Base-by-base conservation (phyloP, 2,888 invertebrate genomes). In the Rhagium mordax region DNA sequence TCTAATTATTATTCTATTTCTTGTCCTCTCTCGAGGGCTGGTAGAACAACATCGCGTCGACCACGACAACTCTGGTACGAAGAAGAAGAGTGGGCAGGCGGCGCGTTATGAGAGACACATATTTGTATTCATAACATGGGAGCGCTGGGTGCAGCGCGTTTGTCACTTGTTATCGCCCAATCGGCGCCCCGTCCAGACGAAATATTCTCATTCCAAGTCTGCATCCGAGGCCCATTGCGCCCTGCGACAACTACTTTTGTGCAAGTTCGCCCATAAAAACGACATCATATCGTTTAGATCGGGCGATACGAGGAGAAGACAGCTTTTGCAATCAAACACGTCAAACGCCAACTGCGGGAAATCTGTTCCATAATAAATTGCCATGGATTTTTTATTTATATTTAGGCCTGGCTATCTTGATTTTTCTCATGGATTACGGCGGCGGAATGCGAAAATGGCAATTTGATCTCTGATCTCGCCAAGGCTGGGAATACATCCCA, bases 131-230 rank as follows among this genome's bases (percentile, higher is more conserved):
- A 86, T 87, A 87, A 87, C 86, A 86, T 85, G 82, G 84, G 81
- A 84, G 84, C 80, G 81, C 68, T 84, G 86, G 86, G 86, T 84
- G 86, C 86, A 86, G 85, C 85, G 80, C 85, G 84, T 87, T 86
- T 85, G 86, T 87, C 87, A 87, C 86, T 82, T 84, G 84, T 89
- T 91, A 91, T 91, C 90, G 86, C 85, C 86, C 85, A 88, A 89
- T 90, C 90, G 90, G 89, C 71, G 71, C 66, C 71, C 57, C 69
- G 60, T 47, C 60, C 60, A 60, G 69, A 69, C 69, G 49, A 65
- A 70, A 72, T 64, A 66, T 71, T 66, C 60, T 57, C 66, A 49
- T 65, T 66, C 53, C 66, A 21, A 59, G 60, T 41, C 66, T 51
- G 66, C 66, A 57, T 71, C 65, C 55, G n/a, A 48, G n/a, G 20